A percentile compares a stretch with the other conserved stretches of the same genome.
Conservation (phyloP, 2,113 vertebrate species). For the Murina feae region DNA sequence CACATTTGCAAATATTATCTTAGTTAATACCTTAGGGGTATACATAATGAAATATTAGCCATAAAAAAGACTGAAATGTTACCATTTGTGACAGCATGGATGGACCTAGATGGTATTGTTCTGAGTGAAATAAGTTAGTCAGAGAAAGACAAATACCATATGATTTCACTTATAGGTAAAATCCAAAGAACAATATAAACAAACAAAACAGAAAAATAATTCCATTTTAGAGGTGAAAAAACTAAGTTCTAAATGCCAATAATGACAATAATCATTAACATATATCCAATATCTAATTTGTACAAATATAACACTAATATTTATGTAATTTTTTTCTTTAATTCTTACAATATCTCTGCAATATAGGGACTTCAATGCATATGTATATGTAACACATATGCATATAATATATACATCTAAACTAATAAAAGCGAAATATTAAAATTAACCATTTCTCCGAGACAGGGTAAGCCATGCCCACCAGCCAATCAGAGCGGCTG, state of each 20-base stretch:
- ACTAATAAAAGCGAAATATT: no score
- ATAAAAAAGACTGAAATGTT: not conserved
- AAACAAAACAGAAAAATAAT: not conserved
- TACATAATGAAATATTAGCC: not conserved
- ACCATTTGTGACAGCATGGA: not conserved
- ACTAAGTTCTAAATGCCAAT: not conserved
- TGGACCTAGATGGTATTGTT: not conserved
- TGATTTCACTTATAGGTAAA: not conserved
- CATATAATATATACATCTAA: not conserved
- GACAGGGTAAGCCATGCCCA: no score
- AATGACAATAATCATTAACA: not conserved
- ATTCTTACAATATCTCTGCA: not conserved
- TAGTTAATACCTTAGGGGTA: not conserved
- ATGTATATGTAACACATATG: not conserved
- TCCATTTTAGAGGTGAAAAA: conserved; percentile 4
- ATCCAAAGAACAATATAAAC: not conserved
- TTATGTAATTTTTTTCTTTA: not conserved
- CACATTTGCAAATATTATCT: not conserved
- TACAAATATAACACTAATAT: not conserved
- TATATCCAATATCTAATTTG: not conserved
- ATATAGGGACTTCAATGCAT: not conserved
- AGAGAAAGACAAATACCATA: not conserved
- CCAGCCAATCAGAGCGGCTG: no score
- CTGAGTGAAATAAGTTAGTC: not conserved
- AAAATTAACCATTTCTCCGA: no score